Base-by-base conservation (phyloP, 1,140 invertebrate genomes). In the Drosophila nannoptera region DNA sequence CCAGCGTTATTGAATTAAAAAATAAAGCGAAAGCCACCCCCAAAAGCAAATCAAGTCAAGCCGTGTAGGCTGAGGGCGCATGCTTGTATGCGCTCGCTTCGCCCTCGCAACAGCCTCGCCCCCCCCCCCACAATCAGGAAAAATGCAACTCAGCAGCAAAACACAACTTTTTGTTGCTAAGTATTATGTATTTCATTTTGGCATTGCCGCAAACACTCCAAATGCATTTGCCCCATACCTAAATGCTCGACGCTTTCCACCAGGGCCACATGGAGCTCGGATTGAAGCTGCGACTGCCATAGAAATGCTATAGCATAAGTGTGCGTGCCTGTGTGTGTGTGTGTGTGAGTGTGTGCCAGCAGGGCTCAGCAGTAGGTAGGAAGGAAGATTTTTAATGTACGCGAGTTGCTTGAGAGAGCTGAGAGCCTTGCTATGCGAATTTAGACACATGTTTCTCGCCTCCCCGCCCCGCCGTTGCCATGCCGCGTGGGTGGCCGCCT, bases 131-230 rank as follows among this genome's bases (percentile, higher is more conserved):
- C 32, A 31, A 6, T 43, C 40, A 43, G 6, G 14, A 67, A 83
- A 81, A 73, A 59, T 83, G 80, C 78, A 83, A 84, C 80, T 84
- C 80, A 52, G 80, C 78, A 83, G 69, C 75, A 84, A 83, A 78
- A 81, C 66, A 73, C 45, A 84, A 73, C 61, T 73, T 70, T 65
- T 78, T 78, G 72, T 78, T 78, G 68, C 72, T 75, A 83, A 83
- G 81, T 86, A 86, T 84, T 83, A 80, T 84, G 77, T 86, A 80
- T 84, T 84, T 84, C 81, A 71, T 84, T 84, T 84, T 80, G 76
- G 80, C 73, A 80, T 83, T 86, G 80, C 80, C 80, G 66, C 80
- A 84, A 84, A 84, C 80, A 84, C 80, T 84, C 73, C 76, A 83
- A 83, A 84, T 83, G 80, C 80, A 83, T 83, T 83, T 83, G 76